Evolutionary conservation across 2,888 invertebrate genomes (phyloP), one percentile per base, ranked within the genome.

Genomic region (Sesamia inferens): DNA sequence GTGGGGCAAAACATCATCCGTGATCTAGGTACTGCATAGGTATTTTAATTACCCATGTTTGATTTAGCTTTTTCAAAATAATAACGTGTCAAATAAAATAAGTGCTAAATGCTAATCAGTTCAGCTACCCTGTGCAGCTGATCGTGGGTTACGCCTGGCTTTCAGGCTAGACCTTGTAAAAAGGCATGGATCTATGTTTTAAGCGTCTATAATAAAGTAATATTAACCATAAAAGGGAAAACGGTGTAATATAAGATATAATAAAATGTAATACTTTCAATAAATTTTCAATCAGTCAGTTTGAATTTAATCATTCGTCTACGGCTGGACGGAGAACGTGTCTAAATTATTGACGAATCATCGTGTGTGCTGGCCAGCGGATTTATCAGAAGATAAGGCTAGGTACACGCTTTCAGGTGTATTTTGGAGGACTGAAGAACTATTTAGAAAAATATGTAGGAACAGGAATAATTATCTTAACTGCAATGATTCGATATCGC

Each of bases 141-240:
- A n/a, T n/a, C n/a, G n/a, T n/a, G n/a, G n/a, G n/a, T n/a, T n/a
- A n/a, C n/a, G n/a, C n/a, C n/a, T n/a, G n/a, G 13, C 16, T 22
- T 24, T 13, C 63, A 48, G 5, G 8, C 24, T 19, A n/a, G 24
- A 4, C 16, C 14, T 31, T 55, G 8, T 1, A 55, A 11, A 0
- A n/a, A 16, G n/a, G 31, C 24, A n/a, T 65, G n/a, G 14, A 0
- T 19, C 14, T 65, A 54, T 65, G n/a, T 55, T 65, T 55, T 65
- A 51, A 55, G 55, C 70, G 62, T n/a, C 69, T 6, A 31, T 81
- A 76, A 79, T 81, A 31, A 79, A n/a, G n/a, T n/a, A n/a, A n/a
- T n/a, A n/a, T n/a, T n/a, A n/a, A n/a, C n/a, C 77, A 59, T 69
- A 67, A 3, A 67, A 48, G 69, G 69, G 24, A 8, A 67, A 82